Conservation (phyloP, 2,113 vertebrate species). For the Parus major region DNA sequence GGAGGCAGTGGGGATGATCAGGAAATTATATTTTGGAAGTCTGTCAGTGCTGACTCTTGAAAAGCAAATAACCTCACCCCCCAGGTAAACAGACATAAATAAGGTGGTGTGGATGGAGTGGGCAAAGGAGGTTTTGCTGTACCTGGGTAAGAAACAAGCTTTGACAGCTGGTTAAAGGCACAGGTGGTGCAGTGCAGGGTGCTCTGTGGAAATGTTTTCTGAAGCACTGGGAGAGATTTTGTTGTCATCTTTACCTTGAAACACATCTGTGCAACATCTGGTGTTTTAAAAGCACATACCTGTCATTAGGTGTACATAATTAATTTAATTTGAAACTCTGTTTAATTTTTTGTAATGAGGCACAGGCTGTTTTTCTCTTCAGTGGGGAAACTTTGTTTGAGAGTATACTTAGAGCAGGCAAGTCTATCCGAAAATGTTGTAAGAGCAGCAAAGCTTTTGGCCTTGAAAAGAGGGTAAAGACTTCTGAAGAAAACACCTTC, state of each 20-base stretch:
- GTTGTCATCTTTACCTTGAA: conserved; percentile 7
- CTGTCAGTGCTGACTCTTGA: neutral
- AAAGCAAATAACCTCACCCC: neutral
- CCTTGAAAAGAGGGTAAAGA: neutral
- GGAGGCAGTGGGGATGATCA: neutral
- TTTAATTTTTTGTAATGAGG: neutral
- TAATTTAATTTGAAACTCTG: conserved; percentile 21
- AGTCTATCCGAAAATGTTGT: neutral
- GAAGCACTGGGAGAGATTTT: neutral
- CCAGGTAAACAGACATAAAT: neutral
- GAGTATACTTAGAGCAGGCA: neutral
- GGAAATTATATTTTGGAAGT: neutral
- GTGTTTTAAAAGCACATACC: conserved; percentile 40
- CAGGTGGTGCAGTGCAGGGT: neutral
- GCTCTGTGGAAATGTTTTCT: neutral
- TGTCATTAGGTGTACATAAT: conserved; percentile 45
- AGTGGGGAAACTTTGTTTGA: neutral
- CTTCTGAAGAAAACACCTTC: neutral
- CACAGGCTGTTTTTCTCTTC: neutral
- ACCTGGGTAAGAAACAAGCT: neutral
- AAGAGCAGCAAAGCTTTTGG: neutral
- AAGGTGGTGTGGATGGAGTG: neutral
- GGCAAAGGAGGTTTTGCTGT: neutral
- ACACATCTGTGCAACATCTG: conserved; percentile 21
- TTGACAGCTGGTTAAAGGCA: neutral